Base-by-base conservation (phyloP, 2,113 vertebrate genomes). In the Solenodon paradoxus region DNA sequence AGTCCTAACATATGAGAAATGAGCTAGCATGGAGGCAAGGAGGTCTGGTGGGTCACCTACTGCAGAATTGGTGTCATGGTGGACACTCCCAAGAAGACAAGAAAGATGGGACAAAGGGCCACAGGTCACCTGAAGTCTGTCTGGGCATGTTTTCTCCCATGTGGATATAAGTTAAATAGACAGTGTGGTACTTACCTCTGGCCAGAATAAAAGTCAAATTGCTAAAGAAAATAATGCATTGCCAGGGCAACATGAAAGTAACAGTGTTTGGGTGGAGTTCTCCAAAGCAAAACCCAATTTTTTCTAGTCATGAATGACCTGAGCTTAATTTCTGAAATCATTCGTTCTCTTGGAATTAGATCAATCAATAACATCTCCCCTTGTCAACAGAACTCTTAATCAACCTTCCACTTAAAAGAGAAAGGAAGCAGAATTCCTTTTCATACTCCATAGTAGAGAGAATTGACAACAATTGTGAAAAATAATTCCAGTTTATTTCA, bases 281-380 rank as follows among this genome's bases (percentile, higher is more conserved):
- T 9, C 32, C 51, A 42, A 80, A 47, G 13, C 30, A 89, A 63
- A 94, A 80, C 51, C 3, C 19, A 89, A 28, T 22, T 90, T 16
- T 66, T 35, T 80, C 38, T 57, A 6, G 9, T 75, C 55, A 77
- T 79, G 26, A 47, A n/a, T 86, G 26, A 5, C 10, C 7, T 9
- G 42, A 22, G 8, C 9, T 57, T 90, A 63, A 77, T 28, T 93
- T 81, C 53, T 87, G 55, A 82, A 86, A 77, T 47, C 53, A 71
- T 81, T 82, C 69, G 38, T 69, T 47, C 38, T 68, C 15, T 80
- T 35, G n/a, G 30, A 78, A 71, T 35, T 40, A 47, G 12, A 24
- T 75, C 42, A 81, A 80, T 53, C 1, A 69, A 40, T 42, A 69
- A 95, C 28, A 4, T 2, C 1, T 75, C 8, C 22, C 32, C 7